Base-by-base conservation (phyloP, 2,797 vertebrate species). In the Lerista edwardsae region DNA sequence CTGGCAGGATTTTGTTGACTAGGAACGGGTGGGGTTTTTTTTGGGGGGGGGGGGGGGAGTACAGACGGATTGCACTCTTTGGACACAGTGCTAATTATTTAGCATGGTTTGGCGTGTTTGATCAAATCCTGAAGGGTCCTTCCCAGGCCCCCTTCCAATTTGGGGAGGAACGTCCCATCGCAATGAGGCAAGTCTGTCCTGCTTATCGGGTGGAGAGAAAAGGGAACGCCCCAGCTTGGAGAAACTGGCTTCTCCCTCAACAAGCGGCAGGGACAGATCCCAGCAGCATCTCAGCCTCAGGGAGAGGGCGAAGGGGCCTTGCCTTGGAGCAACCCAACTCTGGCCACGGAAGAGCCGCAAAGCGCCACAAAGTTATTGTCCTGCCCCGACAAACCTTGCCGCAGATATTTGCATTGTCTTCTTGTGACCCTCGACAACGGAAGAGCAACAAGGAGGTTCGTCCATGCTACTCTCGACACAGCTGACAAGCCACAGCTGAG, bases 351-450 rank as follows among this genome's bases (percentile, higher is more conserved):
- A 89, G 75, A 88, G 84, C 23, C 72, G 14, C 55, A 36, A 90
- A 96, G 93, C 91, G 93, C 95, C 96, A 96, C 94, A 95, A 91
- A 94, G 92, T 93, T 94, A 96, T 96, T 97, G 97, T 97, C 95
- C 94, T 90, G 93, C 95, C 94, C 93, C 91, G 86, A 86, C 85
- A 90, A 96, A 92, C 94, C 95, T 92, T 91, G 47, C 91, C 95
- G 95, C 96, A 97, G 97, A 97, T 97, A 96, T 96, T 96, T 96
- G 96, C 96, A 95, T 95, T 95, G 91, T 92, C 95, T 91, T 86
- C 91, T 34, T 91, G 94, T 29, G 83, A 92, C 85, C 84, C 79
- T 73, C 68, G 68, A 85, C 81, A 90, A 83, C 55, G 79, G 83
- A 51, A 84, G 88, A 87, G 89, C 39, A 87, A 17, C 39, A 84